A percentile compares a stretch with the other conserved stretches of the same genome.
phyloP scores from a whole-genome alignment of 1,140 invertebrate species.

The Tetragonula clypearis region DNA sequence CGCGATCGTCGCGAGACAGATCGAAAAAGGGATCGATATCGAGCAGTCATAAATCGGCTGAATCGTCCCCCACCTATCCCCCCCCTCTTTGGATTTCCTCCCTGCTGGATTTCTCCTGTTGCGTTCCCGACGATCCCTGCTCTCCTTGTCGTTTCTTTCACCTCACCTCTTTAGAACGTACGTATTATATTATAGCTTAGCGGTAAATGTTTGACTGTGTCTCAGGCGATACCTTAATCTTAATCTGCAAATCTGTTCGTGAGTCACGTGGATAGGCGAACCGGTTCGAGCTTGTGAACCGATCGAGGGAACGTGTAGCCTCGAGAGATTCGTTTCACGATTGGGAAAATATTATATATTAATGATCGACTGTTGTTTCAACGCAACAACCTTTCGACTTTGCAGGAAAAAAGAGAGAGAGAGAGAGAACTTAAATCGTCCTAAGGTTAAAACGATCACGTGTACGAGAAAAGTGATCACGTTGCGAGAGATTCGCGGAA shows the following conservation, averaged over 20 bases:
- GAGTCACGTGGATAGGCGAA: constrained; percentile 10
- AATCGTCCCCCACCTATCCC: not conserved
- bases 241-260: constrained; percentile 39
- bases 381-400: too few relatives aligned
- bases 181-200: constrained; percentile 35
- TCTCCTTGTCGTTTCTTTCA: constrained; percentile 34
- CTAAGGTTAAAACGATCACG: not conserved
- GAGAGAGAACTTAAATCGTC: not conserved
- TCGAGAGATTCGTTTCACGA: not conserved
- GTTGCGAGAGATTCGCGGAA: not conserved
- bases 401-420: not conserved
- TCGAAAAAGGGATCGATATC: not conserved
- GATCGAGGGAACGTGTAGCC: not conserved
- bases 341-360: too few relatives aligned
- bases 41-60: constrained; percentile 12
- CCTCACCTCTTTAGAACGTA: constrained; percentile 9
- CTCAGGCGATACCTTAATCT: constrained; percentile 29
- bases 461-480: not conserved
- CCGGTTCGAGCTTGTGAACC: not conserved
- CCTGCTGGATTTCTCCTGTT: constrained; percentile 28
- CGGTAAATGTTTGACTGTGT: constrained; percentile 47
- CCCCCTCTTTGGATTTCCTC: constrained; percentile 9
- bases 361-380: too few relatives aligned
- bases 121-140: constrained; percentile 20
- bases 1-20: not conserved